A percentile compares a stretch with the other conserved stretches of the same genome.
Evolutionary conservation across 2,888 invertebrate genomes (phyloP).

Genomic region (Nesidiocoris tenuis): DNA sequence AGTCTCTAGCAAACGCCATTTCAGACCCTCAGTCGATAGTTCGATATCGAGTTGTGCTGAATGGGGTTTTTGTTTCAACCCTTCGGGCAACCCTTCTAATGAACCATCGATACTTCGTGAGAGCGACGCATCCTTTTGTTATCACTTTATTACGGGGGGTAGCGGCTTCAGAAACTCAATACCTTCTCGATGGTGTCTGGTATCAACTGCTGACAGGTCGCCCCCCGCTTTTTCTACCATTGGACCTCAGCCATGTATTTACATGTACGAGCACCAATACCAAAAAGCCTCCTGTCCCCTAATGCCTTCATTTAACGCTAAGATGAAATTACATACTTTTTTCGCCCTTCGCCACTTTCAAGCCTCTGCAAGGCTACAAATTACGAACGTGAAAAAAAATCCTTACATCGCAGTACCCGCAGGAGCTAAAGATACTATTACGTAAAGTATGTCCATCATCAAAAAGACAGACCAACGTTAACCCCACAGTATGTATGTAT

Average conservation of each 20-base stretch:
- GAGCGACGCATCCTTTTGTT: neutral
- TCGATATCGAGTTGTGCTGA: neutral
- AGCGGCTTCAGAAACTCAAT: neutral
- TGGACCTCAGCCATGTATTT: neutral
- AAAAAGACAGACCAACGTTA: too few species aligned
- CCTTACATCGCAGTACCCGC: too few species aligned
- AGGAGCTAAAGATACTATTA: too few species aligned
- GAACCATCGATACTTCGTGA: neutral
- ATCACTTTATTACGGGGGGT: neutral
- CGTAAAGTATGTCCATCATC: too few species aligned
- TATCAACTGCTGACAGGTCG: neutral
- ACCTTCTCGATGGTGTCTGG: neutral
- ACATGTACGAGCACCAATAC: too few species aligned
- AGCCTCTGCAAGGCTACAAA: neutral
- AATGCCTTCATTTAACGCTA: neutral
- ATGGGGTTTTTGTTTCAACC: neutral
- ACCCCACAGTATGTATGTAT: too few species aligned
- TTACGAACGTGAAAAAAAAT: too few species aligned
- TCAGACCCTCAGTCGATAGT: neutral
- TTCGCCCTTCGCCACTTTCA: neutral
- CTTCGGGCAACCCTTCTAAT: neutral
- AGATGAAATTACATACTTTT: neutral
- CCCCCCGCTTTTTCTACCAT: neutral
- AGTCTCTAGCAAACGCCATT: too few species aligned
- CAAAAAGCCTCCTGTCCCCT: neutral